Conservation (phyloP, 2,888 invertebrate genomes). For the Scotopteryx bipunctaria region DNA sequence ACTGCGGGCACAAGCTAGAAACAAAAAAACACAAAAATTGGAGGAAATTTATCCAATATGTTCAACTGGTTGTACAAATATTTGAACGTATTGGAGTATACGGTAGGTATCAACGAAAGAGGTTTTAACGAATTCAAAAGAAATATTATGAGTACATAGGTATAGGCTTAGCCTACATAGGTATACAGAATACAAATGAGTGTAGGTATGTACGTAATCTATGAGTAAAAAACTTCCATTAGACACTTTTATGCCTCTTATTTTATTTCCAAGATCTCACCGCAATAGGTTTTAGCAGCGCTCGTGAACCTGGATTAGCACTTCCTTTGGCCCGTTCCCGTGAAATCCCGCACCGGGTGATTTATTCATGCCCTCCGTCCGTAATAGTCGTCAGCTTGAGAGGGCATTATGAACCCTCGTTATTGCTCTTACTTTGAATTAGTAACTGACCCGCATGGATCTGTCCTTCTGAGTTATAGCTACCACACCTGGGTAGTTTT, state of each 20-base stretch:
- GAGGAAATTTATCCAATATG: too few relatives aligned
- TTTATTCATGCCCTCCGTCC: constrained; percentile 20
- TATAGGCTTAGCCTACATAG: too few relatives aligned
- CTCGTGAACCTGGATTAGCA: constrained; percentile 8
- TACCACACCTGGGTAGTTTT: neutral
- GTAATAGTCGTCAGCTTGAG: constrained; percentile 21
- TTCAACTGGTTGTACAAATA: too few relatives aligned
- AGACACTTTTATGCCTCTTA: neutral
- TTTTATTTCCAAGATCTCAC: neutral
- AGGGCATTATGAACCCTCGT: constrained; percentile 18
- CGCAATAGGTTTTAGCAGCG: neutral
- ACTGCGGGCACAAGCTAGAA: too few relatives aligned
- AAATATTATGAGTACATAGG: too few relatives aligned
- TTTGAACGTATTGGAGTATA: too few relatives aligned
- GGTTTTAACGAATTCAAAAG: too few relatives aligned
- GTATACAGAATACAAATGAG: too few relatives aligned
- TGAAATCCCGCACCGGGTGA: constrained; percentile 22
- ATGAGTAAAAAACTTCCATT: too few relatives aligned
- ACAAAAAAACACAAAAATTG: too few relatives aligned
- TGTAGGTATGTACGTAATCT: too few relatives aligned
- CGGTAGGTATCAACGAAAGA: too few relatives aligned
- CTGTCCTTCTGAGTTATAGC: neutral
- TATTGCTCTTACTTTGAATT: constrained; percentile 22
- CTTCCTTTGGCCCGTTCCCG: constrained; percentile 15
- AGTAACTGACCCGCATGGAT: constrained; percentile 1